Evolutionary conservation across 2,113 vertebrate species (phyloP).

Genomic region (Sardina pilchardus): DNA sequence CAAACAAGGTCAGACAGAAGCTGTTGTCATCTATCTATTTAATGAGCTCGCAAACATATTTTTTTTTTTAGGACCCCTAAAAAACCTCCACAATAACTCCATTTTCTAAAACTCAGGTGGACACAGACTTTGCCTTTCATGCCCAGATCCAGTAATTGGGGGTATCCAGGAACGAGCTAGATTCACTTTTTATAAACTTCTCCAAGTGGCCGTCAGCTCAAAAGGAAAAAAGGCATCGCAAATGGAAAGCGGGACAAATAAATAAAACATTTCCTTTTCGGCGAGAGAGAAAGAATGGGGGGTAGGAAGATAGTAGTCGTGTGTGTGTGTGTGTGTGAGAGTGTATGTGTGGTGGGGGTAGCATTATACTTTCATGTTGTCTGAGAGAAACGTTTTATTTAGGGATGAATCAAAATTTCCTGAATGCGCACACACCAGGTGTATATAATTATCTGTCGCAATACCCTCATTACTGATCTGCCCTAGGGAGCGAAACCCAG

Average conservation of each 20-base stretch:
- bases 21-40: neutral
- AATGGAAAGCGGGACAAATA: neutral
- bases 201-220: neutral
- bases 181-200: neutral
- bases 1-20: neutral
- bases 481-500: constrained; percentile 54
- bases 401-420: constrained; percentile 68
- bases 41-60: neutral
- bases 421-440: constrained; percentile 65
- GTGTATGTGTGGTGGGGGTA: neutral
- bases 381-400: constrained; percentile 64
- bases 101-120: neutral
- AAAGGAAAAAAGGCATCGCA: constrained; percentile 41
- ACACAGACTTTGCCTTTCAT: neutral
- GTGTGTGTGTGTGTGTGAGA: neutral
- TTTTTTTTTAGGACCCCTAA: neutral
- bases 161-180: neutral
- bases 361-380: constrained; percentile 59
- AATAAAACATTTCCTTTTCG: constrained; percentile 12
- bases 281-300: neutral
- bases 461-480: constrained; percentile 65
- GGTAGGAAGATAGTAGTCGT: neutral
- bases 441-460: constrained; percentile 76
- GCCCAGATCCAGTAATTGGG: neutral
- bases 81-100: neutral